Conservation (phyloP, 2,113 vertebrate species). For the Tychaedon coryphoeus region DNA sequence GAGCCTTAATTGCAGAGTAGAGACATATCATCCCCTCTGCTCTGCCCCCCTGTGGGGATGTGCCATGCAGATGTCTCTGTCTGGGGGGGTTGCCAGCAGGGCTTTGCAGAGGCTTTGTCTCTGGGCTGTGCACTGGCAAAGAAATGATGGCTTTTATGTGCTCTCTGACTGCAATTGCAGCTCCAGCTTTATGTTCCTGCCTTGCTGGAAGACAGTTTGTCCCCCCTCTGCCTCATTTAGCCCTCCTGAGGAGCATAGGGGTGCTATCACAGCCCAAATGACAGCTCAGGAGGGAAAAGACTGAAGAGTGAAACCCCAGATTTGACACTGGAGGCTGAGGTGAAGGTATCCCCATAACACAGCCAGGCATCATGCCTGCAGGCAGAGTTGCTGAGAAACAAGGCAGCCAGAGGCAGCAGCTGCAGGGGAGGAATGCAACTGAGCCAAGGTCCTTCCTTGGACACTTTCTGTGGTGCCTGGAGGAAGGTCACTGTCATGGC, state of each 20-base stretch:
- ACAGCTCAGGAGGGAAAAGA: background rate
- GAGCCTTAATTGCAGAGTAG: slow-evolving; percentile 41
- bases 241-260: background rate
- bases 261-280: background rate
- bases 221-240: background rate
- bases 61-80: background rate
- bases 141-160: background rate
- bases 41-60: background rate
- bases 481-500: background rate
- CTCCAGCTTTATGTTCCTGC: background rate
- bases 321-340: background rate
- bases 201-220: background rate
- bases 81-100: background rate
- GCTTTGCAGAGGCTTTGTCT: slow-evolving; percentile 36
- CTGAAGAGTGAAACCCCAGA: background rate
- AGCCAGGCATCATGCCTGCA: background rate
- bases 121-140: background rate
- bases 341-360: background rate
- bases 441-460: background rate
- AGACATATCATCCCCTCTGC: background rate
- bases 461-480: background rate
- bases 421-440: background rate
- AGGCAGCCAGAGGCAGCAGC: background rate
- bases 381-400: background rate
- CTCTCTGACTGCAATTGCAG: background rate